phyloP scores from a whole-genome alignment of 2,888 invertebrate species.

The Petrolisthes manimaculis region DNA sequence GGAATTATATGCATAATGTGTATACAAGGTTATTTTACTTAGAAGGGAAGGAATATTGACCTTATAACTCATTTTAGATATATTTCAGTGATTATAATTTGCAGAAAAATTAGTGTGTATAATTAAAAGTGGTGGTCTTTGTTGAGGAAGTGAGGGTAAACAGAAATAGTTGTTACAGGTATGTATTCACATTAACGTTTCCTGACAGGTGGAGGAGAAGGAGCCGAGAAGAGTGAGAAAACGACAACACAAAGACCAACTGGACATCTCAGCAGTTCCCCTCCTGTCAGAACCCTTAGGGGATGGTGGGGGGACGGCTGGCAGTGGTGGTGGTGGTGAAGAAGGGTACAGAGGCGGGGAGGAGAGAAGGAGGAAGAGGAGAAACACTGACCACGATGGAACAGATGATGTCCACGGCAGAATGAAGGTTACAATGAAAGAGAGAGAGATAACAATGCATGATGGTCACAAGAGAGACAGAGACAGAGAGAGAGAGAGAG shows the following conservation, averaged over 20 bases:
- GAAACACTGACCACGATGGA: constrained; percentile 33
- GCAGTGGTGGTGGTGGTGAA: constrained; percentile 31
- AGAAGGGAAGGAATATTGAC: no score
- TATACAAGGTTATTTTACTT: no score
- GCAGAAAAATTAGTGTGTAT: no score
- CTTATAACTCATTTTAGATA: no score
- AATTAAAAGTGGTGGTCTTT: background rate
- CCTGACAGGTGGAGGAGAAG: constrained; percentile 51
- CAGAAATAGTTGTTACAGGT: background rate
- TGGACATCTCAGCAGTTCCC: constrained; percentile 47
- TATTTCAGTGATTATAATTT: no score
- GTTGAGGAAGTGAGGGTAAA: background rate
- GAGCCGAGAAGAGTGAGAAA: constrained; percentile 49
- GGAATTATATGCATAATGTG: no score
- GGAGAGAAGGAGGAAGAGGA: constrained; percentile 38
- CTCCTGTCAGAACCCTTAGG: constrained; percentile 48
- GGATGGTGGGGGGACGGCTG: constrained; percentile 23
- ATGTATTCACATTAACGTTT: background rate
- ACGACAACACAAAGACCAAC: constrained; percentile 40
- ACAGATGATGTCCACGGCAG: constrained; percentile 53
- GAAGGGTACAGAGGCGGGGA: constrained; percentile 44
- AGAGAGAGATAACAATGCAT: no score
- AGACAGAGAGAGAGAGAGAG: no score
- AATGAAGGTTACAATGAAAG: constrained; percentile 37
- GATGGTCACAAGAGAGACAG: no score